phyloP scores from a whole-genome alignment of 2,888 invertebrate genomes.

The Mythimna loreyi region DNA sequence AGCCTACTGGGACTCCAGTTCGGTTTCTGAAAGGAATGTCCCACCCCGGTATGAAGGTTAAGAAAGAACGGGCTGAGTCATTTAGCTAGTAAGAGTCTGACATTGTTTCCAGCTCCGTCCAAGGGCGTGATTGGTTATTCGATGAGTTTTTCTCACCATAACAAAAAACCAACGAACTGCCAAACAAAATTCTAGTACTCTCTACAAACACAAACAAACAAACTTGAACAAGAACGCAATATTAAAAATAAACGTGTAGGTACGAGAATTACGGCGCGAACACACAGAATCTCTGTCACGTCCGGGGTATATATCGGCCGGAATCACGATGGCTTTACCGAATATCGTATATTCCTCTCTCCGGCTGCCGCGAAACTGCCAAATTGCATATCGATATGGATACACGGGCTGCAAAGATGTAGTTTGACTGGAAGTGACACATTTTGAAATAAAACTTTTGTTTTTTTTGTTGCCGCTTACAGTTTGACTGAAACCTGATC shows the following conservation, averaged over 20 bases:
- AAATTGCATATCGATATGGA: constrained; percentile 79
- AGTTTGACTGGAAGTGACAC: constrained; percentile 47
- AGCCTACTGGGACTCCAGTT: too few species aligned
- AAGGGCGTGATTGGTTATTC: too few species aligned
- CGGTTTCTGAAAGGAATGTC: too few species aligned
- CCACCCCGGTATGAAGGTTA: too few species aligned
- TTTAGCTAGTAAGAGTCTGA: too few species aligned
- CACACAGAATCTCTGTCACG: constrained; percentile 65
- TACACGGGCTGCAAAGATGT: constrained; percentile 37
- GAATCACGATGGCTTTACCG: constrained; percentile 49
- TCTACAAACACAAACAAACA: constrained; percentile 19
- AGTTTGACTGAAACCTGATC: too few species aligned
- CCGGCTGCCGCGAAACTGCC: constrained; percentile 69
- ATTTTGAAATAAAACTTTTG: neutral
- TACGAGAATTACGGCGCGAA: constrained; percentile 46
- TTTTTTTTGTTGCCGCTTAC: too few species aligned
- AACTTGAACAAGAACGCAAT: constrained; percentile 23
- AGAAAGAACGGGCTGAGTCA: too few species aligned
- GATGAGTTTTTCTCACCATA: too few species aligned
- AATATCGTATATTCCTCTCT: constrained; percentile 71
- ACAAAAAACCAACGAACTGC: neutral
- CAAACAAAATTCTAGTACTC: neutral
- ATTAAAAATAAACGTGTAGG: constrained; percentile 54
- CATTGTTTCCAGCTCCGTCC: too few species aligned
- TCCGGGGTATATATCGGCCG: constrained; percentile 63